phyloP scores from a whole-genome alignment of 2,797 vertebrate species.

The Myotis pilosus region DNA sequence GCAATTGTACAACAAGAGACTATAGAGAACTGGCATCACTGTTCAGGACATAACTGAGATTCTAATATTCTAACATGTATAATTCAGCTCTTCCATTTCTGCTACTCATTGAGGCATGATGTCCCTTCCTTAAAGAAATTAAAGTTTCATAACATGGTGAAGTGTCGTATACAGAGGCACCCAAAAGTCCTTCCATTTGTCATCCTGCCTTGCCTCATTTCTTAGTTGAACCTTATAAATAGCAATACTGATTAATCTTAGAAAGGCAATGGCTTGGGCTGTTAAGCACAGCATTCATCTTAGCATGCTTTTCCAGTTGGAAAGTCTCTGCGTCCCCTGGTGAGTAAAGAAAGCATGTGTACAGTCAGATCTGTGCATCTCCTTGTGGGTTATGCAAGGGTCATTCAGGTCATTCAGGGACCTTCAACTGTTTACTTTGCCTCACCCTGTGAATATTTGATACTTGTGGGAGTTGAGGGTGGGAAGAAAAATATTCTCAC shows the following conservation, averaged over 20 bases:
- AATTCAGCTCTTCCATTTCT: not conserved
- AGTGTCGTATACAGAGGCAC: conserved; percentile 52
- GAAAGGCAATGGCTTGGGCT: conserved; percentile 62
- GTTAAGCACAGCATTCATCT: conserved; percentile 66
- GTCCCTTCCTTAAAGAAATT: conserved; percentile 65
- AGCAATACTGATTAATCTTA: conserved; percentile 67
- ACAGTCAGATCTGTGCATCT: conserved; percentile 53
- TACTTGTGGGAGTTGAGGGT: not conserved
- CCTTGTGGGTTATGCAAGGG: not conserved
- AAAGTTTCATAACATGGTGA: conserved; percentile 70
- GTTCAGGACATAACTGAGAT: not conserved
- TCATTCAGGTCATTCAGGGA: conserved; percentile 16
- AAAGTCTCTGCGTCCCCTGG: conserved; percentile 50
- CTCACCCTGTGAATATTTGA: conserved; percentile 74
- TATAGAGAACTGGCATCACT: not conserved
- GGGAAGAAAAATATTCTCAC: not conserved
- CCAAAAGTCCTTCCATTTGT: conserved; percentile 50
- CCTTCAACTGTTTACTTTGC: conserved; percentile 49
- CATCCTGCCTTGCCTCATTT: conserved; percentile 38
- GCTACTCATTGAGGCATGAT: not conserved
- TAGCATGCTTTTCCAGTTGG: conserved; percentile 45
- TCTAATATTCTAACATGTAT: not conserved
- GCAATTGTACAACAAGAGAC: not conserved
- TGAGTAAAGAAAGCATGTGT: conserved; percentile 41
- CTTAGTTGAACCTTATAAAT: conserved; percentile 64